Evolutionary conservation across 37 sponge, comb jelly and placozoan genomes (phyloP), one percentile per base, ranked within the genome.

Genomic region (Diacarnus erythraeanus): DNA sequence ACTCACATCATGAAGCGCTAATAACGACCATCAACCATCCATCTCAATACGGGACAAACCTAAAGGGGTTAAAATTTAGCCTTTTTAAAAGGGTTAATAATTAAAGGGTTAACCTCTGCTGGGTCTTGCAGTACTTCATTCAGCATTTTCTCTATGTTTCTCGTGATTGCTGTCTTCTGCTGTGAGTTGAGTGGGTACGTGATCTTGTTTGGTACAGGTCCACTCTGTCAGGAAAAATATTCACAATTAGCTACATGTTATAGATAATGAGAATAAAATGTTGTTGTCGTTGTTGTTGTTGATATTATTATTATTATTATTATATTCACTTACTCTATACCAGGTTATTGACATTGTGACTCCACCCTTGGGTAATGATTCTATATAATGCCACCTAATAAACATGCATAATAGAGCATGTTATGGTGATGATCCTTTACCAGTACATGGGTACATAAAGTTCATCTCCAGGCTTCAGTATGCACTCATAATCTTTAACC

Each of bases 111-210:
- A 35, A 90, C 87, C 75, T 90, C 90, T 64, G 44, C 61, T 23
- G 87, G 80, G 35, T 89, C 78, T 57, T 78, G 75, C 2, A 93
- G 60, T 37, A 90, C 94, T 39, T 89, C 89, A 31, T 69, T 31
- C 42, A 93, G 81, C 94, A 93, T 93, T 75, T 93, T 93, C 77
- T 93, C 94, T 40, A 93, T 93, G 77, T 93, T 93, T 35, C 94
- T 68, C 69, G 87, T 89, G 26, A 93, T 86, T 42, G 94, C 82
- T 0, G 83, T 79, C 73, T 93, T 93, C 39, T 93, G 94, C 58
- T 83, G 87, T 20, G 79, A 83, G 76, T 72, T 77, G 74, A 93
- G 64, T 31, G 94, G 94, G 42, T 86, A 89, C 43, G 39, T 57
- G 20, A 93, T 86, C 63, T 88, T 80, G 29, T 70, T 79, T 10